A percentile compares a stretch with the other conserved stretches of the same genome.
These are phyloP conservation scores for Heliornis fulica DNA, from an alignment of 2,113 vertebrate species.

Conservation along the genomic window DNA sequence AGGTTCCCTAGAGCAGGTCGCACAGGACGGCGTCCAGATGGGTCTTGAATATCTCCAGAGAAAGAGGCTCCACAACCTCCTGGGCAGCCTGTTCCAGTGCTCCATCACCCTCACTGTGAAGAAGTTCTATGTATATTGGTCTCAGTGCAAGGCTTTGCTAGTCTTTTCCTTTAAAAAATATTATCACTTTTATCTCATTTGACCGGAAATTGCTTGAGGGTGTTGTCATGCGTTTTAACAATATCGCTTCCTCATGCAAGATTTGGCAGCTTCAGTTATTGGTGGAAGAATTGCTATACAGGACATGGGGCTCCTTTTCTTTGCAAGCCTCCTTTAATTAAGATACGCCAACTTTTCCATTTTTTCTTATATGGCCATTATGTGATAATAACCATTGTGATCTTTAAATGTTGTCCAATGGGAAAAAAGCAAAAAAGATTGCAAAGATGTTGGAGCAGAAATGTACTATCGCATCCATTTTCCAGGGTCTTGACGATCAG, in stretches of 20 bases:
- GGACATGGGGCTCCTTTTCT: neutral
- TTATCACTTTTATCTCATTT: constrained; percentile 26
- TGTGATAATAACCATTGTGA: neutral
- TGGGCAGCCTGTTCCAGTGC: too few relatives aligned
- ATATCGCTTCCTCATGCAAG: constrained; percentile 28
- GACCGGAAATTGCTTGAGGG: constrained; percentile 40
- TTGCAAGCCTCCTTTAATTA: neutral
- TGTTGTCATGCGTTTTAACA: constrained; percentile 32
- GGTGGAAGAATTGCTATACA: neutral
- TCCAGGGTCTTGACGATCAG: neutral
- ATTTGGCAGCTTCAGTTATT: constrained; percentile 30
- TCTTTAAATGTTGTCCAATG: neutral
- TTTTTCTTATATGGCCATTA: neutral
- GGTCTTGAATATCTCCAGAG: too few relatives aligned
- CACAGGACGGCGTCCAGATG: too few relatives aligned
- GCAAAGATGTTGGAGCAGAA: neutral
- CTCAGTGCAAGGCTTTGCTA: neutral
- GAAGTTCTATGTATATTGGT: neutral
- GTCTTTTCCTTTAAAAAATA: constrained; percentile 21
- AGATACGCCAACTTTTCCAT: neutral
- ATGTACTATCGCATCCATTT: neutral
- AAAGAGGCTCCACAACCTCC: too few relatives aligned
- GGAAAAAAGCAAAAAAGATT: neutral
- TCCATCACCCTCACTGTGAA: too few relatives aligned
- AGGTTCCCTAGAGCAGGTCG: too few relatives aligned